Evolutionary conservation across 2,113 vertebrate species (phyloP), one percentile per base, ranked within the genome.

Genomic region (Aphelocoma coerulescens): DNA sequence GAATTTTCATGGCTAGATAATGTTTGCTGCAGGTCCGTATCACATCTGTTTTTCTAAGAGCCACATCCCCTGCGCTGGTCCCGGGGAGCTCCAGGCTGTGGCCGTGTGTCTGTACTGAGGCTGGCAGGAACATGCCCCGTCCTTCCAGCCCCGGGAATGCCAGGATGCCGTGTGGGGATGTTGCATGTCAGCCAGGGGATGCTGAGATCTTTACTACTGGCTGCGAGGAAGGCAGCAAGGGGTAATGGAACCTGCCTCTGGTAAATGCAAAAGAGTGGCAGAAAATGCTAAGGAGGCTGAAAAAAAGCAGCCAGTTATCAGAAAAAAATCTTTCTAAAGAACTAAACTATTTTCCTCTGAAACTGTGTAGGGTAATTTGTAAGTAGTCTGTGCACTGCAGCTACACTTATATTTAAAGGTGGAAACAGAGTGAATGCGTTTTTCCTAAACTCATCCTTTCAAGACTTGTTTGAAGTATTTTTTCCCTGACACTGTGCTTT

Each of bases 1-100:
- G 46, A 7, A 0, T 18, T 80, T 13, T 5, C 4, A 1, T 16
- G 76, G 49, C 73, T 43, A n/a, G 59, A 32, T 1, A 3, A 16
- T 3, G 24, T 32, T 37, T 24, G 44, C 43, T 46, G 52, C 43
- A 11, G 27, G 16, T n/a, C 16, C 17, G 35, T 13, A 54, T 82
- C 67, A 10, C 44, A 9, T 39, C 76, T 59, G 44, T 6, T 77
- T 61, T 66, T 21, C n/a, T 5, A 7, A 52, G 13, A 87, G 37
- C n/a, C 32, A 0, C 21, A 0, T 7, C 61, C 30, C 23, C 33
- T 52, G 69, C 39, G 33, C 88, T 55, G 48, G 6, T 91, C 62
- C 74, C 26, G 26, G 51, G 33, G 16, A 91, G 88, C 84, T 91
- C 27, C 51, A 4, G 84, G 73, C 84, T 59, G 43, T 0, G 6